A percentile compares a stretch with the other conserved stretches of the same genome.
Evolutionary conservation across 2,888 invertebrate species (phyloP).

Genomic region (Perithous albicinctus): DNA sequence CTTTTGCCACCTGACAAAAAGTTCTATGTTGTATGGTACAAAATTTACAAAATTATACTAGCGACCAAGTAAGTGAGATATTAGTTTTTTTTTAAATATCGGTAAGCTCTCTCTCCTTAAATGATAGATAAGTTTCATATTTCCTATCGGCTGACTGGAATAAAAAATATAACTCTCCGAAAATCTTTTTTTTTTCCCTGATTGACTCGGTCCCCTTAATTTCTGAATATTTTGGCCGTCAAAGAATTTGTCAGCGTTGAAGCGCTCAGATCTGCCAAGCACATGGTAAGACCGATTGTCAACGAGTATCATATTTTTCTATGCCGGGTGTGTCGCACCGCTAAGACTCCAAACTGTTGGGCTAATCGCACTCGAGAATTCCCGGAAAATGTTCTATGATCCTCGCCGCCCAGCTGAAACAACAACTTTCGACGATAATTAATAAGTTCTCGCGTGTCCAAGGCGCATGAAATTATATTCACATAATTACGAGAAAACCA

Average conservation of each 20-base stretch:
- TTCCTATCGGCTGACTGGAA: too few species aligned
- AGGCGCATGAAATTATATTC: conserved; percentile 4
- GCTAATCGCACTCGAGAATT: not conserved
- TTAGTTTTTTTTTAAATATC: too few species aligned
- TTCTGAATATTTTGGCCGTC: too few species aligned
- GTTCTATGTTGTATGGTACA: too few species aligned
- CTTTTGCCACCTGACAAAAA: too few species aligned
- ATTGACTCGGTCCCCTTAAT: too few species aligned
- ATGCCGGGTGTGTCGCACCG: not conserved
- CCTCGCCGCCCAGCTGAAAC: not conserved
- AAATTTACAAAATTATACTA: too few species aligned
- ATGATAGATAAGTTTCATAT: too few species aligned
- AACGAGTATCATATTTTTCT: not conserved
- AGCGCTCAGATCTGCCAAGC: conserved; percentile 24
- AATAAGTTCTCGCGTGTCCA: conserved; percentile 16
- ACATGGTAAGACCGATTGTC: conserved; percentile 33
- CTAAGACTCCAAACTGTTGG: conserved; percentile 5
- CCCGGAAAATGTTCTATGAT: not conserved
- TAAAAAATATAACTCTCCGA: too few species aligned
- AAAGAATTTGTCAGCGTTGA: conserved; percentile 17
- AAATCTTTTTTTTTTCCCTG: too few species aligned
- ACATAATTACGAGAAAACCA: conserved; percentile 26
- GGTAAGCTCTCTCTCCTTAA: too few species aligned
- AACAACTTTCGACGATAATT: not conserved
- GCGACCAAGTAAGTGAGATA: too few species aligned